Base-by-base conservation (phyloP, 2,888 invertebrate species). In the Anthoptus insignis region DNA sequence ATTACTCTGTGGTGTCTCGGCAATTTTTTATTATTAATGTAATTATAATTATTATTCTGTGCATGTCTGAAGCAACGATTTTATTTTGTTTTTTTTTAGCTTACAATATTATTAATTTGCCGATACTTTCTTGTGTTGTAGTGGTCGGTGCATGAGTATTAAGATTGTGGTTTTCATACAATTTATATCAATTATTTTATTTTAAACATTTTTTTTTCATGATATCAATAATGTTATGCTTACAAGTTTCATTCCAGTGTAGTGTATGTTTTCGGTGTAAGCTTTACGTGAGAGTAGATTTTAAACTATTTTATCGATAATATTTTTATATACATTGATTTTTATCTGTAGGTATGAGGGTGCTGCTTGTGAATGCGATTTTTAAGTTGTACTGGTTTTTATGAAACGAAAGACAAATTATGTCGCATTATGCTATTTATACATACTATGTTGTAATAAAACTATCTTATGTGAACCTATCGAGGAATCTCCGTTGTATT, bases 171-270 rank as follows among this genome's bases (percentile, higher is more conserved):
- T 64, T 57, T 52, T 64, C 50, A 50, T 42, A 22, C 56, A 50
- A 42, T 69, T 75, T 80, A 73, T 66, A 66, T 71, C 71, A 70
- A 68, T 74, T 74, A 70, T 60, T 66, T 75, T 73, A 74, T 76
- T 76, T 59, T 75, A 72, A 76, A 77, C 77, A 22, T 78, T 78
- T 78, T 9, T 78, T 76, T 77, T 79, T 80, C 76, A 78, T 76
- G 76, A 79, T 77, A 77, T 82, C 78, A 79, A 74, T 84, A 82
- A 81, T 85, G 76, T 82, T 84, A 86, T 87, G 86, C 87, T 84
- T 86, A 79, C 71, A 79, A 84, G 81, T 88, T 85, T 88, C 92
- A 93, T 93, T 93, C 92, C 92, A 93, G 86, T 88, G 84, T 88
- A 88, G 86, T 76, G 79, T 86, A 83, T 83, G 71, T 76, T 82